Evolutionary conservation across 1,140 invertebrate genomes (phyloP), one percentile per base, ranked within the genome.

Genomic region (Papilio helenus): DNA sequence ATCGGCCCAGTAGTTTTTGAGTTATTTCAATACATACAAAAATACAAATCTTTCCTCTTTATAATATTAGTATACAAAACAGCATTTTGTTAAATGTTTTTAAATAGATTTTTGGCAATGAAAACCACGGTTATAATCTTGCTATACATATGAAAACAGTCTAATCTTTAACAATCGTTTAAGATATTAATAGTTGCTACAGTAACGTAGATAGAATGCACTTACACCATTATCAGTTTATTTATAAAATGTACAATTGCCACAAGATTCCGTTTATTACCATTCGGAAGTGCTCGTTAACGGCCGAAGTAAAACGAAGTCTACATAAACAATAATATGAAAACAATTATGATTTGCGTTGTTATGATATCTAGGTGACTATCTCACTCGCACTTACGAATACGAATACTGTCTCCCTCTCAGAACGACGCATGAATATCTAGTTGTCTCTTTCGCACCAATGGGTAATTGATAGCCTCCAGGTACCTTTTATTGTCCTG

Each of bases 241-340:
- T 68, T 68, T 68, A 68, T 68, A 68, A 68, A 68, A 34, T 68
- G 61, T 68, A 68, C 14, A 68, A 68, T 29, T 2, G 16, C 12
- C 12, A 29, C 12, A 16, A 34, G 14, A 20, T 61, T 14, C 14
- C 10, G 26, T 68, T 12, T 14, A 2, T 29, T 68, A 34, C 61
- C 2, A 26, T 16, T 68, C 61, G 61, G 61, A 68, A 29, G 61
- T 68, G 23, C 29, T 65, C 61, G 61, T 12, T 5, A 14, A 26
- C 29, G 1, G 8, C 61, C 61, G 61, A 29, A 65, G 23, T 26
- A 3, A 65, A 1, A 65, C 61, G 61, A 65, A 65, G 23, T 29
- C 10, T 14, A 10, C 23, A 61, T 61, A 61, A 26, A 61, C 23
- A 65, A 65, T 65, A 29, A 16, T 16, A 20, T 29, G 61, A 65